Evolutionary conservation across 2,888 invertebrate species (phyloP).

Genomic region (Athalia rosae): DNA sequence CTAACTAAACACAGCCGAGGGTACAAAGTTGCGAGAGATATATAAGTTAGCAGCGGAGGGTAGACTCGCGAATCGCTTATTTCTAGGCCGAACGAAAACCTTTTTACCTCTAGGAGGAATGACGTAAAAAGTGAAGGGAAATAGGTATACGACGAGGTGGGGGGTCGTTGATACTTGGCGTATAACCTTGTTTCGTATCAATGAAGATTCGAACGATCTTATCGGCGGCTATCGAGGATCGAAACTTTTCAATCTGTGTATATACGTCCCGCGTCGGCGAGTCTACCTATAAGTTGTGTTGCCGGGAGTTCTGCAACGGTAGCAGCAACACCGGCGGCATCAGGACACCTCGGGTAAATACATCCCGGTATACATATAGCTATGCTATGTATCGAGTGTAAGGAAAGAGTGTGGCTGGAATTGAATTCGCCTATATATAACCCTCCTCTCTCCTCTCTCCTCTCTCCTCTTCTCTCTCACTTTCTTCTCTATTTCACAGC

Average conservation of each 20-base stretch:
- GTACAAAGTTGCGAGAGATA: no score
- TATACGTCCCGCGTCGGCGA: neutral
- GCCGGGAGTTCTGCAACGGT: neutral
- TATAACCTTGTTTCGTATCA: conserved; percentile 34
- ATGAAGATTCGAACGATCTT: conserved; percentile 36
- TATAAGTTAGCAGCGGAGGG: no score
- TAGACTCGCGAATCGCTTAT: neutral
- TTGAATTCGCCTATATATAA: conserved; percentile 37
- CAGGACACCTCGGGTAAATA: neutral
- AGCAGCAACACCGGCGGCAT: neutral
- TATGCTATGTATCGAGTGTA: conserved; percentile 20
- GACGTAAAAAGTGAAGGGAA: neutral
- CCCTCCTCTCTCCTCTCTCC: conserved; percentile 18
- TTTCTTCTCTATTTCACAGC: neutral
- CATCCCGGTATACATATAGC: neutral
- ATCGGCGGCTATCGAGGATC: conserved; percentile 37
- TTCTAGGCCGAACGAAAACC: neutral
- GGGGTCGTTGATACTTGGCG: conserved; percentile 8
- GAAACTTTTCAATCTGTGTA: conserved; percentile 43
- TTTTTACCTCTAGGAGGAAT: neutral
- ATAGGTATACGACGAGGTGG: neutral
- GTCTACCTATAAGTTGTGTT: neutral
- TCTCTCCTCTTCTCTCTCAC: neutral
- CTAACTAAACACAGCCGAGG: no score
- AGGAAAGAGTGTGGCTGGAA: conserved; percentile 35